Evolutionary conservation across 2,888 invertebrate species (phyloP).

Genomic region (Rhagium mordax): DNA sequence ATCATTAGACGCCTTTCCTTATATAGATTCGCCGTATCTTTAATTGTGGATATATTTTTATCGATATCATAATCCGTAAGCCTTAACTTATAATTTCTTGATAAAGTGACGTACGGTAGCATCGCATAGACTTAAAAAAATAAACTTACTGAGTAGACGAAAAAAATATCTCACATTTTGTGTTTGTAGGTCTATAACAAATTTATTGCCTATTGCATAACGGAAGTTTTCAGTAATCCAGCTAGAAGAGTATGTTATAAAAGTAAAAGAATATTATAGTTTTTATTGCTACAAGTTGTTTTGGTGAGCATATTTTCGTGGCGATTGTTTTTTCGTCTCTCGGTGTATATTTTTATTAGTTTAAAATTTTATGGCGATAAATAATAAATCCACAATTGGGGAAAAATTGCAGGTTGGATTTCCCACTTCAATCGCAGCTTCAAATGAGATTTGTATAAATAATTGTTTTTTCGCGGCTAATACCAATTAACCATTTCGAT

Average conservation of each 20-base stretch:
- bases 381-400: background rate
- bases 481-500: too few species aligned
- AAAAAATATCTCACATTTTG: too few species aligned
- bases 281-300: too few species aligned
- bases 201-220: too few species aligned
- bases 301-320: too few species aligned
- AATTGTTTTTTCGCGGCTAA: too few species aligned
- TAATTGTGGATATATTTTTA: constrained; percentile 15
- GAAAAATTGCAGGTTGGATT: background rate
- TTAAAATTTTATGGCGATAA: background rate
- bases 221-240: too few species aligned
- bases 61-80: constrained; percentile 14
- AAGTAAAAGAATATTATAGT: too few species aligned
- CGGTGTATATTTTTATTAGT: background rate
- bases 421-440: background rate
- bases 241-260: too few species aligned
- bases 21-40: constrained; percentile 14
- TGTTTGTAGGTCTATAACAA: too few species aligned
- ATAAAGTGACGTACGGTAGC: background rate
- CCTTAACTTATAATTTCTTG: constrained; percentile 13
- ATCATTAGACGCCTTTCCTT: background rate
- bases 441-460: background rate
- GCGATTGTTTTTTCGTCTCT: background rate
- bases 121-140: background rate
- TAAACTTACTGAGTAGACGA: background rate